These are phyloP conservation scores for Sialis fuliginosa DNA, from an alignment of 2,888 invertebrate species.

Conservation along the genomic window DNA sequence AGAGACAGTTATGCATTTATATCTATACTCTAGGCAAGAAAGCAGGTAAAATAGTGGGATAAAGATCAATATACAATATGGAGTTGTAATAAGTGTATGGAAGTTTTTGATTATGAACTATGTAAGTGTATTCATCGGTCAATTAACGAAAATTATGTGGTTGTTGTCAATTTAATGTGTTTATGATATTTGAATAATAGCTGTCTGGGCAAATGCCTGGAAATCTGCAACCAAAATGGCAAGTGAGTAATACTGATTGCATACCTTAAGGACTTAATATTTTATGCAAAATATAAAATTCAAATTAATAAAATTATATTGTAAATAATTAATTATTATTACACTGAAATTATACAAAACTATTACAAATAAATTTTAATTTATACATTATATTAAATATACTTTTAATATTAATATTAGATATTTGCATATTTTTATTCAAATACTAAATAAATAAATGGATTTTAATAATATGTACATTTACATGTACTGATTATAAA, in stretches of 20 bases:
- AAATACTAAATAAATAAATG: too few species aligned
- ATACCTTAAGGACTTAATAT: neutral
- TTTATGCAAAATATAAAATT: too few species aligned
- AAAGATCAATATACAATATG: constrained; percentile 17
- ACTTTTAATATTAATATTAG: too few species aligned
- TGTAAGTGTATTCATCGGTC: constrained; percentile 2
- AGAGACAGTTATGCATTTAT: neutral
- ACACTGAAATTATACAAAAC: too few species aligned
- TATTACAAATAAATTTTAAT: too few species aligned
- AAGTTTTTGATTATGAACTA: constrained; percentile 5
- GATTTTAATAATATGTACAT: too few species aligned
- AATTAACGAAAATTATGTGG: neutral
- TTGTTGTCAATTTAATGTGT: neutral
- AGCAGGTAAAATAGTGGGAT: constrained; percentile 16
- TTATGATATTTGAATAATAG: neutral
- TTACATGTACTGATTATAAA: too few species aligned
- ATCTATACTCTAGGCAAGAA: neutral
- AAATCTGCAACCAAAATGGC: neutral
- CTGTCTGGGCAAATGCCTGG: neutral
- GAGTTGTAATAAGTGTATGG: constrained; percentile 9
- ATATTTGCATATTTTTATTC: too few species aligned
- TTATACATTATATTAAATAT: too few species aligned
- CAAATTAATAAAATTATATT: too few species aligned
- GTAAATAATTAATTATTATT: too few species aligned
- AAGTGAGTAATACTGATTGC: neutral